A percentile compares a stretch with the other conserved stretches of the same genome.
phyloP scores from a whole-genome alignment of 2,888 invertebrate species.

The Caenorhabditis panamensis region DNA sequence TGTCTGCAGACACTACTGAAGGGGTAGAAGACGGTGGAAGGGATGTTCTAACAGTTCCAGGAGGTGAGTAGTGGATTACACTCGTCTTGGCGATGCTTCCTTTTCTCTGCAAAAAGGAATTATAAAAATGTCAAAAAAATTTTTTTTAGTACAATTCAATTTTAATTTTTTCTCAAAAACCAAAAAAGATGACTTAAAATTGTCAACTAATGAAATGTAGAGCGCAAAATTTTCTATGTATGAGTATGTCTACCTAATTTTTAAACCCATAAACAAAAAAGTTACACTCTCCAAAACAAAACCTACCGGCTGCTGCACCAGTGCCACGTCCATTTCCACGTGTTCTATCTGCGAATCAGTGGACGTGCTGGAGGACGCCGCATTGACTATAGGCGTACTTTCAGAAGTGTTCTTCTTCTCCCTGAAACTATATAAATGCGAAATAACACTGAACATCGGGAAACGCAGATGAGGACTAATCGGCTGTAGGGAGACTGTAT shows the following conservation, averaged over 20 bases:
- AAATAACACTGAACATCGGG: neutral
- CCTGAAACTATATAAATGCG: too few relatives aligned
- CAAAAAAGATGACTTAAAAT: too few relatives aligned
- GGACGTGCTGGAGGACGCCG: neutral
- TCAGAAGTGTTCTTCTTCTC: too few relatives aligned
- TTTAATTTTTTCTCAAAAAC: too few relatives aligned
- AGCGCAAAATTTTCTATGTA: too few relatives aligned
- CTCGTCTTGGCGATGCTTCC: slow-evolving; percentile 55
- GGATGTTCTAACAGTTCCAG: slow-evolving; percentile 45
- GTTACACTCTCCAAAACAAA: too few relatives aligned
- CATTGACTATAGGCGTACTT: neutral
- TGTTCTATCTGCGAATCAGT: neutral
- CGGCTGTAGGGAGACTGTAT: too few relatives aligned
- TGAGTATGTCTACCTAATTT: too few relatives aligned
- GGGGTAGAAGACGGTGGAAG: slow-evolving; percentile 10
- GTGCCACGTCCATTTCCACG: neutral
- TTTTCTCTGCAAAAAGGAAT: slow-evolving; percentile 42
- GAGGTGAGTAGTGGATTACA: slow-evolving; percentile 57
- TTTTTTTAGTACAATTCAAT: too few relatives aligned
- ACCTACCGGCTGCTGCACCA: too few relatives aligned
- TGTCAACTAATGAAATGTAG: too few relatives aligned
- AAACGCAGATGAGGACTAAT: neutral
- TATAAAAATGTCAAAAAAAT: neutral
- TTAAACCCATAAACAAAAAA: too few relatives aligned
- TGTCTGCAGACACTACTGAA: slow-evolving; percentile 23